Base-by-base conservation (phyloP, 2,888 invertebrate species). In the Scaptomyza cyrtandrae region DNA sequence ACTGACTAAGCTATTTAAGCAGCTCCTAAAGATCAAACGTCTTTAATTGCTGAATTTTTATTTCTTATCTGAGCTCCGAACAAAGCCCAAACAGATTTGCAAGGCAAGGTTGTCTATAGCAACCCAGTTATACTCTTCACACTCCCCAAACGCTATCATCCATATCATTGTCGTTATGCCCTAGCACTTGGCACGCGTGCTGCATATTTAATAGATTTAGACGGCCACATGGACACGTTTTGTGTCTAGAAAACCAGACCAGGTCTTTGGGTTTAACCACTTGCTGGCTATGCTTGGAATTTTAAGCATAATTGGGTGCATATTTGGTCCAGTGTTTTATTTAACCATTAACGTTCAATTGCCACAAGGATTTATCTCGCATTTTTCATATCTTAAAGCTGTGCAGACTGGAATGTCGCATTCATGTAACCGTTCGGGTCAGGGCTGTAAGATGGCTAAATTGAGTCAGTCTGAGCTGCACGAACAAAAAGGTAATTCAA, bases 331-430 rank as follows among this genome's bases (percentile, higher is more conserved):
- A 84, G 77, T 83, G 77, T 84, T 86, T 83, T 83, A 83, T 86
- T 83, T 84, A 86, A 81, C 86, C 77, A 83, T 86, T 84, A 83
- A 84, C 84, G 83, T 83, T 84, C 83, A 83, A 86, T 86, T 83
- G 86, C 75, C 84, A 67, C 71, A 43, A 61, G 72, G 79, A 86
- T 83, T 83, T 83, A 86, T 74, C 49, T 69, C 31, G 44, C 77
- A 82, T 80, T 78, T 71, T 72, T 56, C 76, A 78, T 70, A 58
- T 67, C 75, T 78, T 61, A 64, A 71, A 62, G 61, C 70, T 29
- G 46, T 55, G 65, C 75, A 35, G 68, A 7, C n/a, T 39, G 75
- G 75, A 75, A 75, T 75, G 61, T 35, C 11, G 19, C 41, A 16
- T 27, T 62, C 27, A 9, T 35, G 27, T 39, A 27, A 13, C 10